Base-by-base conservation (phyloP, 1,140 invertebrate species). In the Diachasmimorpha longicaudata region DNA sequence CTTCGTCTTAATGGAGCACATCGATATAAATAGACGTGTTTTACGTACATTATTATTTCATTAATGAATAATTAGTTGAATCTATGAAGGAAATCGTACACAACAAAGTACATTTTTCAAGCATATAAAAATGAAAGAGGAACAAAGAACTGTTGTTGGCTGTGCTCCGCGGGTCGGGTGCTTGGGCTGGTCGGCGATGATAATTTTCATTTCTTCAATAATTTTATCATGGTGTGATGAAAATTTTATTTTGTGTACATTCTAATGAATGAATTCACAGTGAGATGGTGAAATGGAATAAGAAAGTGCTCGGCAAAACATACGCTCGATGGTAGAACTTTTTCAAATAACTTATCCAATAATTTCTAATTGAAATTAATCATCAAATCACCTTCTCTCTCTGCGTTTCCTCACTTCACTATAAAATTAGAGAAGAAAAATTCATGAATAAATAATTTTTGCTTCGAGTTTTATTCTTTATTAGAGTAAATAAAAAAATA, bases 131-230 rank as follows among this genome's bases (percentile, higher is more conserved):
- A 31, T 31, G 31, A 31, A 31, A 31, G 31, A 31, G 31, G 31
- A 31, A 31, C 6, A 31, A n/a, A 31, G 31, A 31, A 31, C 31
- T 31, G 6, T 31, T 31, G 31, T 31, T 42, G 9, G 82, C 84
- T 86, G 81, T 86, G 83, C 84, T 85, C 81, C 81, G 82, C 85
- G 85, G 85, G 83, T 82, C 86, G 72, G 84, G 85, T 86, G 85
- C 82, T 80, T 84, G 84, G 85, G 84, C 85, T 86, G 83, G 78
- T 80, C 81, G 85, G 83, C 77, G 58, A 76, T 44, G 16, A 37
- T 52, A 39, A 55, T 69, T n/a, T n/a, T 69, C 46, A 48, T 48
- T 55, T 25, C 39, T 68, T 36, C 42, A 52, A 70, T 70, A 71
- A 21, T 72, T 52, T 25, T 52, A 10, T 16, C 23, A 52, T 46